A percentile compares a stretch with the other conserved stretches of the same genome.
Conservation (phyloP, 1,140 invertebrate genomes). For the Rhagoletis zephyria region DNA sequence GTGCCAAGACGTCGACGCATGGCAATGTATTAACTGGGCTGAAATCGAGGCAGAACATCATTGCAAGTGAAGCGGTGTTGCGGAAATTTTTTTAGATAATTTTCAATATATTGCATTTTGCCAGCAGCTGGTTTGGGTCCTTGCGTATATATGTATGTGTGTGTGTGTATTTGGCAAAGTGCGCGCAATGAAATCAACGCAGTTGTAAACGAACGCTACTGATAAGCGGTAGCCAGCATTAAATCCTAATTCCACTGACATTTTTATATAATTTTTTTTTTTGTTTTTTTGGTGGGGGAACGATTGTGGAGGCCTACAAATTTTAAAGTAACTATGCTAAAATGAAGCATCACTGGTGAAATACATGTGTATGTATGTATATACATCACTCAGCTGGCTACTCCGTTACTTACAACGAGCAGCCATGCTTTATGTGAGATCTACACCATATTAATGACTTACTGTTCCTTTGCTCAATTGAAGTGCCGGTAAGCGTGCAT, state of each 20-base stretch:
- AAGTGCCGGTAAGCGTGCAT: conserved; percentile 64
- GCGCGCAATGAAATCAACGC: neutral
- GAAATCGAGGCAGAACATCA: neutral
- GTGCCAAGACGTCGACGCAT: conserved; percentile 39
- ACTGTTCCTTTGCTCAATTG: neutral
- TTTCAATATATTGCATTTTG: conserved; percentile 42
- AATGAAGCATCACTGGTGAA: no score
- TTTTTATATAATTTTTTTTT: neutral
- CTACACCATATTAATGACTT: no score
- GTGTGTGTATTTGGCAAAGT: neutral
- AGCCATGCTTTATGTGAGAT: no score
- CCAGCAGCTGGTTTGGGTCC: conserved; percentile 12
- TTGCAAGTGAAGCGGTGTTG: conserved; percentile 27
- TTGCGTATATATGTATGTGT: no score
- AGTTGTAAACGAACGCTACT: neutral
- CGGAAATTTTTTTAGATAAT: conserved; percentile 43
- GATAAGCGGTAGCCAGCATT: conserved; percentile 11
- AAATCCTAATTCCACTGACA: conserved; percentile 6
- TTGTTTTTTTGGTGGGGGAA: neutral
- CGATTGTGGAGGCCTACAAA: neutral
- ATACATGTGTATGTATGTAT: no score
- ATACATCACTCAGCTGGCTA: no score
- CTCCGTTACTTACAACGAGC: no score
- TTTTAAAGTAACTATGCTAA: neutral
- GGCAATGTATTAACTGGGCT: neutral